A percentile compares a stretch with the other conserved stretches of the same genome.
Conservation (phyloP, 2,888 invertebrate species). For the Nephrotoma guestfalica region DNA sequence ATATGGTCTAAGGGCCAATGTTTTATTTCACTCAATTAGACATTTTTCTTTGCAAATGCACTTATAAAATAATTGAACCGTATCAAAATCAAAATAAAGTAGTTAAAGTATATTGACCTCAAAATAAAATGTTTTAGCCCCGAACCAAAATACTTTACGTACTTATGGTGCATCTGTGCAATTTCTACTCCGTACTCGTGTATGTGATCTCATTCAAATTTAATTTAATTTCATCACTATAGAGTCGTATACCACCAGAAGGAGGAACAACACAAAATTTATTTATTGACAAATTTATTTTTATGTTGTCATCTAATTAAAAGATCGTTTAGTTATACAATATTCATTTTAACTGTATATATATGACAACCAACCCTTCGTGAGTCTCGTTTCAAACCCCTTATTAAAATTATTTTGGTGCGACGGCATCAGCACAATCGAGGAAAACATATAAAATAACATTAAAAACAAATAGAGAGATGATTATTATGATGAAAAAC, state of each 20-base stretch:
- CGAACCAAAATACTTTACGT: not conserved
- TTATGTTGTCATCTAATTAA: not conserved
- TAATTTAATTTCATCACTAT: not conserved
- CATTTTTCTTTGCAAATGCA: too few relatives aligned
- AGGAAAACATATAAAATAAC: not conserved
- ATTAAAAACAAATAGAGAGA: not conserved
- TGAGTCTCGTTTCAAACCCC: not conserved
- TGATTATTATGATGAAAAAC: not conserved
- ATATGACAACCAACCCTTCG: not conserved
- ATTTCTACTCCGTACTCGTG: not conserved
- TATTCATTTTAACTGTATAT: not conserved
- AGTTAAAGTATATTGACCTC: not conserved
- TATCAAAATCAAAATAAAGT: not conserved
- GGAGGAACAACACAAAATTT: not conserved
- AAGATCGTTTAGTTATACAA: not conserved
- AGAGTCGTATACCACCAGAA: not conserved
- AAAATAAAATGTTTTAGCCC: not conserved
- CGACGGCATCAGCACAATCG: not conserved
- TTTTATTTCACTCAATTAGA: too few relatives aligned
- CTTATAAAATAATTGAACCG: not conserved
- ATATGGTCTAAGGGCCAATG: too few relatives aligned
- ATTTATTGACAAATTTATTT: not conserved
- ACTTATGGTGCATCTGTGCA: not conserved
- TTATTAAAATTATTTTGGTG: not conserved
- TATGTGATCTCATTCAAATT: not conserved